Conservation (phyloP, 2,888 invertebrate genomes). For the Acrobasis suavella region DNA sequence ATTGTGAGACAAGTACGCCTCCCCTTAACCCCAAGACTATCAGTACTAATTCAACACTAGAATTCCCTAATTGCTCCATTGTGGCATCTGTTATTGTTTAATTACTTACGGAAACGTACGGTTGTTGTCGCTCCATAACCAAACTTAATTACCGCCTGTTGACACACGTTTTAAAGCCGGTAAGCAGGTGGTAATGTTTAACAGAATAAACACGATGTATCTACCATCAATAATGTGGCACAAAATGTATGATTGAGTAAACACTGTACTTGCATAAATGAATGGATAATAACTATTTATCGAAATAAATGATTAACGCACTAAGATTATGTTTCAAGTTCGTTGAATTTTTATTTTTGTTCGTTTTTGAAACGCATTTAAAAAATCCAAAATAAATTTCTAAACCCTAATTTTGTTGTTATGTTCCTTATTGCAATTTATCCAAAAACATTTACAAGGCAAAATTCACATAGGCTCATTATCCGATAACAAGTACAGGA, state of each 20-base stretch:
- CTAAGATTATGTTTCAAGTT: too few species aligned
- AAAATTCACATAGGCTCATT: background rate
- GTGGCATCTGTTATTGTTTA: slow-evolving; percentile 28
- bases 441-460: background rate
- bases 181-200: background rate
- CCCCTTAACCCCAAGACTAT: slow-evolving; percentile 23
- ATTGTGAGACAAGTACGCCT: background rate
- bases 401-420: too few species aligned
- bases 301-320: too few species aligned
- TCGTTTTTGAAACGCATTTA: too few species aligned
- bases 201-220: background rate
- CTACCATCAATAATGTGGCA: too few species aligned
- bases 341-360: too few species aligned
- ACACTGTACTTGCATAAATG: too few species aligned
- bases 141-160: slow-evolving; percentile 11
- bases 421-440: background rate
- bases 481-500: background rate
- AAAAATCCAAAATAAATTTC: too few species aligned
- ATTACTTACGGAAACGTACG: slow-evolving; percentile 26
- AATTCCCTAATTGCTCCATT: slow-evolving; percentile 29
- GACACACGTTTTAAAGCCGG: background rate
- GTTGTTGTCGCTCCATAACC: slow-evolving; percentile 21
- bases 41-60: slow-evolving; percentile 28
- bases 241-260: too few species aligned
- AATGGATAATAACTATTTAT: too few species aligned